Evolutionary conservation across 2,797 vertebrate genomes (phyloP).

Genomic region (Lagorchestes hirsutus): DNA sequence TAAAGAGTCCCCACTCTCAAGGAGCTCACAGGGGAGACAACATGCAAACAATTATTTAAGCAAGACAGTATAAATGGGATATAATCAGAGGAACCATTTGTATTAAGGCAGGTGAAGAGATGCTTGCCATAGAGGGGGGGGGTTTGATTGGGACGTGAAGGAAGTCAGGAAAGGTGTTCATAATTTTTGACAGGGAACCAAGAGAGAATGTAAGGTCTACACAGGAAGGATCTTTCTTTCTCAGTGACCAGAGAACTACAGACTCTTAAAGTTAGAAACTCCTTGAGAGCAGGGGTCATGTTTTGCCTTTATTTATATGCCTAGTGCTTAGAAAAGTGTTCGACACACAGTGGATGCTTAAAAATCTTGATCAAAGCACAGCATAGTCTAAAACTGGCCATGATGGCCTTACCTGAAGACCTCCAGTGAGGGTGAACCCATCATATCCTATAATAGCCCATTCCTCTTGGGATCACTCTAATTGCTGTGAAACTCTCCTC

Average conservation of each 20-base stretch:
- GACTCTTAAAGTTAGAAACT: not conserved
- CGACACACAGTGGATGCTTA: not conserved
- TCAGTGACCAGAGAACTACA: not conserved
- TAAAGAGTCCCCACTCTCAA: not conserved
- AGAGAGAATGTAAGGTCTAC: not conserved
- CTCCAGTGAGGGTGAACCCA: not conserved
- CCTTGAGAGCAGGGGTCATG: not conserved
- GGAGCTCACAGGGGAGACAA: not conserved
- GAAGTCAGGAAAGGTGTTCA: not conserved
- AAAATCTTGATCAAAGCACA: not conserved
- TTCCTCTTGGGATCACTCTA: not conserved
- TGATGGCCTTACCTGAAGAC: not conserved
- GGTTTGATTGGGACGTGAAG: not conserved
- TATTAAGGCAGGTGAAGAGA: not conserved
- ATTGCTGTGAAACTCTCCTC: not conserved
- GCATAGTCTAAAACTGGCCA: not conserved
- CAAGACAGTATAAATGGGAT: not conserved
- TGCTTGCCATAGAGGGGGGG: not conserved
- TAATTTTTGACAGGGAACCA: not conserved
- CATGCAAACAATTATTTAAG: not conserved
- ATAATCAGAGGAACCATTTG: not conserved
- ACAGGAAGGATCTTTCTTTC: not conserved
- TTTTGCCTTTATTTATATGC: not conserved
- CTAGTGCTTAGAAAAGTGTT: not conserved
- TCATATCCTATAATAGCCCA: not conserved